Percentiles rank a stretch among this genome's conserved stretches.
Conservation (phyloP, 2,888 invertebrate species). For the Aleiodes leptofemur region DNA sequence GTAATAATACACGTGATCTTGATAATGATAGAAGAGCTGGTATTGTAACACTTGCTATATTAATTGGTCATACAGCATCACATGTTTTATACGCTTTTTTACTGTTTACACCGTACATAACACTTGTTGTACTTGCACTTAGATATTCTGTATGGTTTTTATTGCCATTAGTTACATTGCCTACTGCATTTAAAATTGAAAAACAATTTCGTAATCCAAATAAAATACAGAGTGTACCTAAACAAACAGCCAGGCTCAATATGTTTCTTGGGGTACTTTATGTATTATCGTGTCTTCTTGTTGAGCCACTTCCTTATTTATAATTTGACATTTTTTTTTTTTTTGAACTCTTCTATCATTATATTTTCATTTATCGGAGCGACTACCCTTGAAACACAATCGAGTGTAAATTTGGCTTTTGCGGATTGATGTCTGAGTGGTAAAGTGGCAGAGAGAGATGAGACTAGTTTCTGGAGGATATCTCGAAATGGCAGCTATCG, state of each 20-base stretch:
- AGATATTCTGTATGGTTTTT: constrained; percentile 93
- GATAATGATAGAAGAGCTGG: constrained; percentile 92
- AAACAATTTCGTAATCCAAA: constrained; percentile 89
- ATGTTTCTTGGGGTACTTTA: constrained; percentile 94
- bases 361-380: not conserved
- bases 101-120: constrained; percentile 92
- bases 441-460: too few relatives aligned
- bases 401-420: too few relatives aligned
- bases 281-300: constrained; percentile 83
- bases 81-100: constrained; percentile 93
- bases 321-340: constrained; percentile 54
- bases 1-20: constrained; percentile 95
- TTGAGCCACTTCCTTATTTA: constrained; percentile 70
- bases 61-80: constrained; percentile 93
- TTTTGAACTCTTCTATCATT: not conserved
- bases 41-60: constrained; percentile 95
- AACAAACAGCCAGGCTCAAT: constrained; percentile 92
- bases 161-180: constrained; percentile 90
- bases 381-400: too few relatives aligned
- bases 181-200: constrained; percentile 92
- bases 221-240: constrained; percentile 88
- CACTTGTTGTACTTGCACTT: constrained; percentile 90
- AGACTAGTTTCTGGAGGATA: too few relatives aligned
- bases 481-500: too few relatives aligned
- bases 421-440: too few relatives aligned